Conservation (phyloP, 1,140 invertebrate genomes). For the Microvelia longipes region DNA sequence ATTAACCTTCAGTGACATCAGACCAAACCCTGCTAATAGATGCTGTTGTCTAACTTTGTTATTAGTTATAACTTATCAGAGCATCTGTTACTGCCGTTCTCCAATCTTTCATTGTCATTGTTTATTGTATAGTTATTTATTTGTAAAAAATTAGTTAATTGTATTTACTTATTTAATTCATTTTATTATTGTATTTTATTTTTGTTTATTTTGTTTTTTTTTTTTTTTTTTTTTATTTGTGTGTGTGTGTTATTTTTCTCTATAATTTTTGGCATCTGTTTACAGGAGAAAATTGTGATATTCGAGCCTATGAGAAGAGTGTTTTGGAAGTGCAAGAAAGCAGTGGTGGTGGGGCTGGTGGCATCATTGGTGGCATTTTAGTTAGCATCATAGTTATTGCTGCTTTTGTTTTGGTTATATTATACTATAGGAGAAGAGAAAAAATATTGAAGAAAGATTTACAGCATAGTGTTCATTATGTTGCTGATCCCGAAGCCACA, state of each 20-base stretch:
- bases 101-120: no score
- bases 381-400: slow-evolving; percentile 39
- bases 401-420: slow-evolving; percentile 42
- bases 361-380: slow-evolving; percentile 46
- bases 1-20: no score
- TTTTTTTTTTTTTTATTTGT: not conserved
- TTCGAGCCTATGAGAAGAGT: slow-evolving; percentile 28
- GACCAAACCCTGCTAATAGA: no score
- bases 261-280: slow-evolving; percentile 16
- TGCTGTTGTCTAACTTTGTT: no score
- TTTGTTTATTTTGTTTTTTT: not conserved
- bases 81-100: no score
- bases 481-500: slow-evolving; percentile 52
- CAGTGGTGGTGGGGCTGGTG: slow-evolving; percentile 31
- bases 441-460: slow-evolving; percentile 69
- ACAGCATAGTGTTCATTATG: slow-evolving; percentile 56
- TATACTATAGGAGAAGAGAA: slow-evolving; percentile 63
- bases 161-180: not conserved
- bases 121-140: no score
- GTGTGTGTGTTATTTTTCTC: not conserved
- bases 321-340: slow-evolving; percentile 27
- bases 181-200: not conserved
- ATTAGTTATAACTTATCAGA: no score
- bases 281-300: slow-evolving; percentile 36
- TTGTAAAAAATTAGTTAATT: not conserved